Percentiles rank a stretch among this genome's conserved stretches.
phyloP scores from a whole-genome alignment of 1,140 invertebrate genomes.

The Megalonaias nervosa region DNA sequence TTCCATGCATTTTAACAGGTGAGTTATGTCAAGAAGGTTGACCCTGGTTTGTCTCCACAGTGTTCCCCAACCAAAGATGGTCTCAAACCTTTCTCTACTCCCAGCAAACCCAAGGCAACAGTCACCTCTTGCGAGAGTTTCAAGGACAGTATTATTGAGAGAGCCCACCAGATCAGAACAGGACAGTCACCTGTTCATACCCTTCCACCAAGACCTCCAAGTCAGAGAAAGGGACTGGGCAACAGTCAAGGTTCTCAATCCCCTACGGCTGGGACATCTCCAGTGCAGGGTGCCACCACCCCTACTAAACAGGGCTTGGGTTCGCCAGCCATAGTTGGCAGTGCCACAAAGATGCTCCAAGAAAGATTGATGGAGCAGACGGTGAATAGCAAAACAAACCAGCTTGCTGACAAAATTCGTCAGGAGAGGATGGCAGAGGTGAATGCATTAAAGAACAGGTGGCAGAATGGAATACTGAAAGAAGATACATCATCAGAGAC shows the following conservation, averaged over 20 bases:
- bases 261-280: background rate
- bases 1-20: conserved; percentile 12
- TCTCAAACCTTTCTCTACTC: conserved; percentile 24
- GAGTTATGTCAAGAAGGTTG: conserved; percentile 60
- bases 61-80: conserved; percentile 22
- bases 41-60: conserved; percentile 39
- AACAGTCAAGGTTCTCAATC: background rate
- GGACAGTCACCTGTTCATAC: conserved; percentile 12
- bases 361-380: conserved; percentile 58
- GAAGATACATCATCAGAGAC: conserved; percentile 39
- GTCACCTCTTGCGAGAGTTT: conserved; percentile 51
- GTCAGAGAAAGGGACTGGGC: background rate
- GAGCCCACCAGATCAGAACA: conserved; percentile 36
- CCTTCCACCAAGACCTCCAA: conserved; percentile 28
- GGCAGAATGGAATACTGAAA: conserved; percentile 66
- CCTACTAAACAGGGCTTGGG: background rate
- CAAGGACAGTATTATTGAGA: conserved; percentile 52
- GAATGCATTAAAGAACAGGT: conserved; percentile 62
- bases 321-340: conserved; percentile 52
- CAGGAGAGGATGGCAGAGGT: conserved; percentile 67
- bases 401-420: conserved; percentile 56
- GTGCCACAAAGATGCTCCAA: conserved; percentile 63
- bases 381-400: conserved; percentile 45
- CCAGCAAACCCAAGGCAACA: conserved; percentile 36
- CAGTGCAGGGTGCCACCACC: conserved; percentile 1